These are phyloP conservation scores for Tachysurus fulvidraco DNA, from an alignment of 2,113 vertebrate species.

Conservation along the genomic window DNA sequence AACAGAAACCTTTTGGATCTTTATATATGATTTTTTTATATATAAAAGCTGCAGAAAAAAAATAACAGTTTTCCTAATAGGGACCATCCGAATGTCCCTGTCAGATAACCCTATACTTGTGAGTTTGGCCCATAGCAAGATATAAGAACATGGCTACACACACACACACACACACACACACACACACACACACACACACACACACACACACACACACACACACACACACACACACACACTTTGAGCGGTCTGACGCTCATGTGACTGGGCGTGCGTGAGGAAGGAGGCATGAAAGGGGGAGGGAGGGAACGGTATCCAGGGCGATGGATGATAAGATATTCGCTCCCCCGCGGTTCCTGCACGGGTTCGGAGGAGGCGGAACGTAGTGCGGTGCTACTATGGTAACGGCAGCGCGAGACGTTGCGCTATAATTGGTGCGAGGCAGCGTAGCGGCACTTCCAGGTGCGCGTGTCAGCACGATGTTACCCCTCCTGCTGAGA, in stretches of 20 bases:
- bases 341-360: conserved; percentile 58
- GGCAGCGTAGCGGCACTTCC: conserved; percentile 59
- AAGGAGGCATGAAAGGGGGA: conserved; percentile 22
- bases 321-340: conserved; percentile 62
- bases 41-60: background rate
- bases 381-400: conserved; percentile 57
- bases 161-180: too few species aligned
- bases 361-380: conserved; percentile 52
- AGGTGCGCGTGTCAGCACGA: conserved; percentile 58
- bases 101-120: background rate
- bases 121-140: background rate
- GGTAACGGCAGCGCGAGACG: conserved; percentile 58
- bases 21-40: background rate
- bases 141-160: background rate
- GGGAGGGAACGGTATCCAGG: conserved; percentile 55
- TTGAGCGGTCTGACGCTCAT: conserved; percentile 50
- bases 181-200: too few species aligned
- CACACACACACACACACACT: conserved; percentile 37
- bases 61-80: background rate
- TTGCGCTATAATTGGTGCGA: conserved; percentile 62
- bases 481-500: conserved; percentile 56
- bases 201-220: conserved; percentile 43
- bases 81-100: background rate
- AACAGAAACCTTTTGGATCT: background rate
- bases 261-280: conserved; percentile 48